A percentile compares a stretch with the other conserved stretches of the same genome.
Conservation (phyloP, 1,140 invertebrate species). For the Paramacrobiotus metropolitanus region DNA sequence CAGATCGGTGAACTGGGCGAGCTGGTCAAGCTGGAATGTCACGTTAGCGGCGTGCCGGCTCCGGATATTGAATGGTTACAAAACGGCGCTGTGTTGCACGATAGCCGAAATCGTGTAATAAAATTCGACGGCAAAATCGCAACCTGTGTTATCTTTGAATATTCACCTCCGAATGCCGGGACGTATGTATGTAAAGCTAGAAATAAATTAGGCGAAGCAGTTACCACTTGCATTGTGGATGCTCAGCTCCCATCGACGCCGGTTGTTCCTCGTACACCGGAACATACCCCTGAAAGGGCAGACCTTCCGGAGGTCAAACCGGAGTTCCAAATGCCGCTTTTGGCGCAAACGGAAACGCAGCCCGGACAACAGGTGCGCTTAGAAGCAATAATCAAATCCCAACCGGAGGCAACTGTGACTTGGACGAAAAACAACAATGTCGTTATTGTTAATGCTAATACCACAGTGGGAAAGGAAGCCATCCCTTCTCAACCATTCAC, state of each 20-base stretch:
- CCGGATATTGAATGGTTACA: not conserved
- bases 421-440: not conserved
- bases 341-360: not conserved
- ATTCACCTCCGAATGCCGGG: not conserved
- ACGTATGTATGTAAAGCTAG: slow-evolving; percentile 14
- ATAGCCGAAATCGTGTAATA: not conserved
- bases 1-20: not conserved
- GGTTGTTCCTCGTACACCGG: not conserved
- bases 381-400: not conserved
- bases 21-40: slow-evolving; percentile 4
- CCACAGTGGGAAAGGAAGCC: not conserved
- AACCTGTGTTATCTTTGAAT: slow-evolving; percentile 6
- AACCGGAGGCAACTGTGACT: not conserved
- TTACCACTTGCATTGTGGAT: slow-evolving; percentile 55
- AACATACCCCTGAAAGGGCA: not conserved
- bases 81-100: not conserved
- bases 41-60: not conserved
- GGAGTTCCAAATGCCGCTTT: not conserved
- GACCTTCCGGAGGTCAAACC: not conserved
- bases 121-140: slow-evolving; percentile 2
- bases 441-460: not conserved
- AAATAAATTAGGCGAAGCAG: slow-evolving; percentile 29
- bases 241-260: not conserved
- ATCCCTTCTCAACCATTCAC: not conserved
- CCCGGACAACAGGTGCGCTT: not conserved